Conservation (phyloP, 1,140 invertebrate species). For the Mamestra configurata region DNA sequence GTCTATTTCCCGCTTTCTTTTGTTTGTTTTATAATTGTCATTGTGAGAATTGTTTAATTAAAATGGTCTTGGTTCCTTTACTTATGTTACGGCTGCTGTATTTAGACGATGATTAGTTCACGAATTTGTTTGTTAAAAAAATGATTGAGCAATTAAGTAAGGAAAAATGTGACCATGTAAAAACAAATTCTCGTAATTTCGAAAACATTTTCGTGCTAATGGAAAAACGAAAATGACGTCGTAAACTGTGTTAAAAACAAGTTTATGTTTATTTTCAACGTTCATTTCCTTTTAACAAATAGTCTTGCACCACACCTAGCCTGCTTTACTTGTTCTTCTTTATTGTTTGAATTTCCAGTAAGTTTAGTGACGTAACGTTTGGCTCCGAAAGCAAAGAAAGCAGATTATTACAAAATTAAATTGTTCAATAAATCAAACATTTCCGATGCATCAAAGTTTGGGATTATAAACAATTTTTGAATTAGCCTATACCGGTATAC, state of each 20-base stretch:
- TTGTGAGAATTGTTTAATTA: constrained; percentile 16
- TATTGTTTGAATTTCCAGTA: constrained; percentile 18
- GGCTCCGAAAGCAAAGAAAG: no score
- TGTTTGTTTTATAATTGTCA: constrained; percentile 28
- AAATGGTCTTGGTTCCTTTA: constrained; percentile 14
- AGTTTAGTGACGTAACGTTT: no score
- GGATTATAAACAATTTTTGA: no score
- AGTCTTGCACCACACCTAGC: constrained; percentile 5
- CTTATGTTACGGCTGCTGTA: constrained; percentile 12
- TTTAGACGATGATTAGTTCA: not conserved
- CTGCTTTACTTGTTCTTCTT: constrained; percentile 37
- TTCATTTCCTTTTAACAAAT: constrained; percentile 29
- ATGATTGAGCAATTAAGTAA: not conserved
- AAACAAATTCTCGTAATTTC: not conserved
- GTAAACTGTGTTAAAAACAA: constrained; percentile 7
- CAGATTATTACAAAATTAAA: no score
- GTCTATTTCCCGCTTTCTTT: constrained; percentile 32
- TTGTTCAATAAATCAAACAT: no score
- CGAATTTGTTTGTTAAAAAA: not conserved
- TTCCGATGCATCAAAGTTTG: no score
- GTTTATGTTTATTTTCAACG: constrained; percentile 22
- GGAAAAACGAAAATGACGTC: not conserved
- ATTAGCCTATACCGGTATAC: no score
- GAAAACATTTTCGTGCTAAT: constrained; percentile 15
- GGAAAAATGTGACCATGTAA: not conserved